Conservation (phyloP, 2,888 invertebrate genomes). For the Gymnocheta viridis region DNA sequence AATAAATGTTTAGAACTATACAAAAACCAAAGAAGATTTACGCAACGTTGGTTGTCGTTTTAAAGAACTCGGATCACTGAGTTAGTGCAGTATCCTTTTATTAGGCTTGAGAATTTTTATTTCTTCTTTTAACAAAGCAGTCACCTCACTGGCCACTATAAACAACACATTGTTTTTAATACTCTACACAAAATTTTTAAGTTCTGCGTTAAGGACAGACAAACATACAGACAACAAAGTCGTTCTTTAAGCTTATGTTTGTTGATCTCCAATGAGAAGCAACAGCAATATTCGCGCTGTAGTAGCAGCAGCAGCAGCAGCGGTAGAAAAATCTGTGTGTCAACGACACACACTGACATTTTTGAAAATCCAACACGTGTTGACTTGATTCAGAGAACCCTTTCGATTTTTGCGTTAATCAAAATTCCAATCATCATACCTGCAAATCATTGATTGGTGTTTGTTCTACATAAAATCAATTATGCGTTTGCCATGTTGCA, state of each 20-base stretch:
- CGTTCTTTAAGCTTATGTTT: slow-evolving; percentile 27
- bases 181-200: neutral
- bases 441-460: slow-evolving; percentile 69
- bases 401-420: slow-evolving; percentile 70
- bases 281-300: neutral
- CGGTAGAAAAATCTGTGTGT: neutral
- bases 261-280: neutral
- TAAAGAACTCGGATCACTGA: slow-evolving; percentile 23
- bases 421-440: slow-evolving; percentile 70
- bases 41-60: slow-evolving; percentile 39
- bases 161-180: neutral
- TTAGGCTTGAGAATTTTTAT: slow-evolving; percentile 61
- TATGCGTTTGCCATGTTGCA: slow-evolving; percentile 51
- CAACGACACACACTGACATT: slow-evolving; percentile 59
- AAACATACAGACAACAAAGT: slow-evolving; percentile 2
- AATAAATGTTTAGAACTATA: slow-evolving; percentile 12
- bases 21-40: slow-evolving; percentile 47
- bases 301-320: slow-evolving; percentile 22
- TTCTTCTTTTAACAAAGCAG: slow-evolving; percentile 53
- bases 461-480: slow-evolving; percentile 68
- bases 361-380: slow-evolving; percentile 70
- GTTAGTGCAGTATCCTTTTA: slow-evolving; percentile 52
- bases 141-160: neutral
- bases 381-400: slow-evolving; percentile 62
- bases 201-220: neutral